Conservation (phyloP, 2,113 vertebrate genomes). For the Tetraodon nigroviridis region DNA sequence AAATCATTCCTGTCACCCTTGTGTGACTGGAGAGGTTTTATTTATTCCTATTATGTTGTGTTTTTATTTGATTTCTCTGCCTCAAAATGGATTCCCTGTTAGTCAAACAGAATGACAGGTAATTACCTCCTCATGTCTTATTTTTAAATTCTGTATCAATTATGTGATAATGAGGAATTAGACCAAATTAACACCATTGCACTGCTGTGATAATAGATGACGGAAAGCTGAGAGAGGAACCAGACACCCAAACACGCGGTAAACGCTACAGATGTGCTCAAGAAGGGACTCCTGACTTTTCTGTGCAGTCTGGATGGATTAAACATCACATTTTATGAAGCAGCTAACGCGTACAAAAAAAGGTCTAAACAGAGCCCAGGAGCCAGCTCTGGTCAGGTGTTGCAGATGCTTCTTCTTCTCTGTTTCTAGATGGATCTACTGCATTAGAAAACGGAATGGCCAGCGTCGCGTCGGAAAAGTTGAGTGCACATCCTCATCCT, state of each 20-base stretch:
- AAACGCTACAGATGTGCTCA: not conserved
- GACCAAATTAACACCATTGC: slow-evolving; percentile 15
- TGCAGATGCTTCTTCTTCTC: slow-evolving; percentile 6
- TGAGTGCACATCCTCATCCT: slow-evolving; percentile 41
- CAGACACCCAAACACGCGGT: not conserved
- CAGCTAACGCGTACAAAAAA: not conserved
- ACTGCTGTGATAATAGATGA: slow-evolving; percentile 10
- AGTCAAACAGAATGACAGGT: slow-evolving; percentile 55
- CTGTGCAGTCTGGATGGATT: too few relatives aligned
- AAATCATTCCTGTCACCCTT: slow-evolving; percentile 11
- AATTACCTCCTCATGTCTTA: slow-evolving; percentile 54
- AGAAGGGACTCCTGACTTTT: too few relatives aligned
- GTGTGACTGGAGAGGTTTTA: slow-evolving; percentile 24
- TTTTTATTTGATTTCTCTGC: slow-evolving; percentile 37
- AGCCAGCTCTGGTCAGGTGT: too few relatives aligned
- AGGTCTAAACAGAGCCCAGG: too few relatives aligned
- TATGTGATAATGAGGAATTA: slow-evolving; percentile 59
- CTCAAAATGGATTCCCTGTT: slow-evolving; percentile 26
- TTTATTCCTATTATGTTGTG: slow-evolving; percentile 26
- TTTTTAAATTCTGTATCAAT: slow-evolving; percentile 59
- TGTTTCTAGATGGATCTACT: slow-evolving; percentile 21
- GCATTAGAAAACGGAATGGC: not conserved
- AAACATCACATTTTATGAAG: too few relatives aligned
- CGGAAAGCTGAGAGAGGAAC: slow-evolving; percentile 12
- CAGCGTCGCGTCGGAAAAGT: too few relatives aligned